Conservation (phyloP, 1,140 invertebrate genomes). For the Atopsyche davidsoni region DNA sequence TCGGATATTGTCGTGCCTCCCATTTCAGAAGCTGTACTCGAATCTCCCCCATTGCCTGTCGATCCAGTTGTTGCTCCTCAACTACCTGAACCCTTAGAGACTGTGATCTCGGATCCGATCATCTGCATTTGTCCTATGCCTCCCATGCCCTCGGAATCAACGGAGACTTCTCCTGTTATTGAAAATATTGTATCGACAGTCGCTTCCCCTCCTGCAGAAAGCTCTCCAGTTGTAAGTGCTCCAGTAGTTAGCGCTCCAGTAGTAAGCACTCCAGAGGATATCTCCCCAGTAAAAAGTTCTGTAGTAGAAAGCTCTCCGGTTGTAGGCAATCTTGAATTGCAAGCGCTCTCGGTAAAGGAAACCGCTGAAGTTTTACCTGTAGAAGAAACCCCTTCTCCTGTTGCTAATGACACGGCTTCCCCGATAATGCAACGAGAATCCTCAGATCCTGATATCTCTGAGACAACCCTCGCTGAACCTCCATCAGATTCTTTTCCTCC, state of each 20-base stretch:
- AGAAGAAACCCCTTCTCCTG: conserved; percentile 3
- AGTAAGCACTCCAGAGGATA: not conserved
- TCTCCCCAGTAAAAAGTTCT: too few relatives aligned
- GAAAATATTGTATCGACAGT: conserved; percentile 1
- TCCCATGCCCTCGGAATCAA: not conserved
- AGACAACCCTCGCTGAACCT: conserved; percentile 15
- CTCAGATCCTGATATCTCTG: conserved; percentile 25
- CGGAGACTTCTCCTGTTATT: not conserved
- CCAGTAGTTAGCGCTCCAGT: not conserved
- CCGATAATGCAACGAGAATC: conserved; percentile 19
- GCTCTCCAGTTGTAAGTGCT: not conserved
- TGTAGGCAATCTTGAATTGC: too few relatives aligned
- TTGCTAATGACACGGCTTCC: conserved; percentile 11
- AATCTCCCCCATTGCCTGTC: too few relatives aligned
- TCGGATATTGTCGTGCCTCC: not conserved
- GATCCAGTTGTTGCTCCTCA: not conserved
- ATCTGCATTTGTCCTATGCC: not conserved
- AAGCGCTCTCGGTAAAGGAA: too few relatives aligned
- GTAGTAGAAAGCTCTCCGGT: too few relatives aligned
- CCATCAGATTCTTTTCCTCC: conserved; percentile 25
- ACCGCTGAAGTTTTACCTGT: not conserved
- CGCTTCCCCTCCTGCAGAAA: not conserved
- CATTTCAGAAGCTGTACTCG: not conserved
- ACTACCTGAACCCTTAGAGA: too few relatives aligned
- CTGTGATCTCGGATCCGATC: too few relatives aligned